Evolutionary conservation across 2,797 vertebrate genomes (phyloP), one percentile per base, ranked within the genome.

Genomic region (Anas bahamensis): DNA sequence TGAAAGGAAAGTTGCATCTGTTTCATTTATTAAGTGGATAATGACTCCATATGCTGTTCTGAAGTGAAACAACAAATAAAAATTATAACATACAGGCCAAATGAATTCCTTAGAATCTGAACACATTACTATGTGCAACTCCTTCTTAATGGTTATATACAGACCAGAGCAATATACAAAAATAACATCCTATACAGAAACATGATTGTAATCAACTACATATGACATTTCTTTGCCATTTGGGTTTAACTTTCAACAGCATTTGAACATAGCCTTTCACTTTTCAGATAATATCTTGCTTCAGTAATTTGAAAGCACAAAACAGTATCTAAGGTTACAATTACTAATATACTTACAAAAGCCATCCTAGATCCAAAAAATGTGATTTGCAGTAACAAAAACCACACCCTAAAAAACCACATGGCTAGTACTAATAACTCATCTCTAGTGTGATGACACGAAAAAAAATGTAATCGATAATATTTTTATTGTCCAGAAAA

Each of bases 11-110:
- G 83, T 31, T 59, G 77, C 87, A 82, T 86, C 88, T 93, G 88
- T 66, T 89, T 83, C 4, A 2, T 90, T 83, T 95, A 93, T 59
- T 91, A 97, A 97, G 90, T 93, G 73, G 91, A 96, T 97, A 97
- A 97, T 94, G 95, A 94, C 89, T 95, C 87, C 82, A 78, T 90
- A 88, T 77, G 75, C 79, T 95, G 72, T 95, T 82, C 80, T 93
- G 83, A 95, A 91, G 73, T 69, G 70, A 96, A 89, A 93, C 77
- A 95, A 89, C 81, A 86, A 85, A 71, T 91, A 90, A 94, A 96
- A 93, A 97, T 69, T 84, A 39, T 70, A 87, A 76, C 64, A 71
- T 76, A 60, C 31, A 93, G 86, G 94, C 69, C 89, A 89, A 84
- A 87, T 79, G 88, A 89, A 86, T 96, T 96, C 71, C 50, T 86